These are phyloP conservation scores for Mesaphorura yosii DNA, from an alignment of 1,140 invertebrate species.

Conservation along the genomic window DNA sequence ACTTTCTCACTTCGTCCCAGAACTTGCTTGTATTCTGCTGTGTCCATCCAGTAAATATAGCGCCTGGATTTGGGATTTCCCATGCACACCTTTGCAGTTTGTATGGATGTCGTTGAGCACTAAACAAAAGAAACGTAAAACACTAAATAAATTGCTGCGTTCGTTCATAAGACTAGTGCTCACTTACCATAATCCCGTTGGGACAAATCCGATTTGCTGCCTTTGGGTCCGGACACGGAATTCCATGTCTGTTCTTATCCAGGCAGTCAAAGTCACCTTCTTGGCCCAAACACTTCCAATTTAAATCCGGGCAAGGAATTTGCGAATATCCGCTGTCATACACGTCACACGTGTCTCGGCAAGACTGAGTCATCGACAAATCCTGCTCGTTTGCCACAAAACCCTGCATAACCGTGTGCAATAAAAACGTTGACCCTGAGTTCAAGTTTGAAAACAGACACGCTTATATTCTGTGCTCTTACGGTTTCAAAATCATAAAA, in stretches of 20 bases:
- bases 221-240: constrained; percentile 1
- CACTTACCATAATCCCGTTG: constrained; percentile 3
- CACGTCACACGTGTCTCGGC: constrained; percentile 17
- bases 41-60: constrained; percentile 7
- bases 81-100: constrained; percentile 2
- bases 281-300: constrained; percentile 12
- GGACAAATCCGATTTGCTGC: constrained; percentile 3
- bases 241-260: not conserved
- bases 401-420: not conserved
- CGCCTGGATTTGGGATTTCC: not conserved
- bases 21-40: not conserved
- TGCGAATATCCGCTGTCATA: constrained; percentile 15
- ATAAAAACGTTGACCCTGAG: no score
- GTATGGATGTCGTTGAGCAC: constrained; percentile 10
- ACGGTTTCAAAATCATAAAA: constrained; percentile 19
- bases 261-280: constrained; percentile 16
- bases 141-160: no score
- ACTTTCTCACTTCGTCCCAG: not conserved
- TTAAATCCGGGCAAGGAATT: constrained; percentile 6
- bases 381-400: constrained; percentile 12
- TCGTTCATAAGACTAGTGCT: not conserved
- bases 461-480: no score
- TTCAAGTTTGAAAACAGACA: constrained; percentile 4
- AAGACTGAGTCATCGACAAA: constrained; percentile 13
- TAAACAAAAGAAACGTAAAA: constrained; percentile 3